Conservation (phyloP, 2,797 vertebrate species). For the Scolopax bukidnonensis region DNA sequence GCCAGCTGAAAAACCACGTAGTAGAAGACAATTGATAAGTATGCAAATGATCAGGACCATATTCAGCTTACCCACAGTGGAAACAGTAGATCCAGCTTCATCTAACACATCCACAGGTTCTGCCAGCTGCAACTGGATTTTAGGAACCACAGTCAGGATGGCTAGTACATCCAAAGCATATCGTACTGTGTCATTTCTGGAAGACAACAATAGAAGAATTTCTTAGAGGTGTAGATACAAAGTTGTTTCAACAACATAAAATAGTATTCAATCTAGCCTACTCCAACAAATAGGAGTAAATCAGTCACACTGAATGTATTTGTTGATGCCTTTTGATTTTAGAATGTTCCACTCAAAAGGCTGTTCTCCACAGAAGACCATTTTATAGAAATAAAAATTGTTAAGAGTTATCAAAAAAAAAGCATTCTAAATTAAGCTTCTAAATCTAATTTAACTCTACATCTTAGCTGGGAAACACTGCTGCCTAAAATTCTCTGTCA, state of each 20-base stretch:
- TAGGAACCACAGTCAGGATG: constrained; percentile 97
- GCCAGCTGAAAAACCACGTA: not conserved
- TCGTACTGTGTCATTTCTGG: constrained; percentile 96
- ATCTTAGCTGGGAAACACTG: not conserved
- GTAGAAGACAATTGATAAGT: not conserved
- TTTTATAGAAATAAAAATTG: not conserved
- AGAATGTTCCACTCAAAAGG: not conserved
- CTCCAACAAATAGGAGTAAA: not conserved
- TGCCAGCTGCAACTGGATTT: constrained; percentile 93
- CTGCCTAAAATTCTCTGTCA: not conserved
- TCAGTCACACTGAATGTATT: not conserved
- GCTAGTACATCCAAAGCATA: constrained; percentile 96
- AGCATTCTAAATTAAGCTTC: not conserved
- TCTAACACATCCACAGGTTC: constrained; percentile 94
- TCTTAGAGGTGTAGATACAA: not conserved
- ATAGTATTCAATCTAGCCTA: not conserved
- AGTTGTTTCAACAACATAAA: not conserved
- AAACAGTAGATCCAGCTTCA: constrained; percentile 91
- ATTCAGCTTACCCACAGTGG: constrained; percentile 90
- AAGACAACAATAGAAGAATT: constrained; percentile 17
- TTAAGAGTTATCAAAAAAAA: not conserved
- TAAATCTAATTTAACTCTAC: not conserved
- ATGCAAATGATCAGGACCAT: not conserved
- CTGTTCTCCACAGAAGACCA: not conserved
- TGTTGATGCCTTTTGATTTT: not conserved